phyloP scores from a whole-genome alignment of 2,113 vertebrate species.

The Sphaerodactylus townsendi region DNA sequence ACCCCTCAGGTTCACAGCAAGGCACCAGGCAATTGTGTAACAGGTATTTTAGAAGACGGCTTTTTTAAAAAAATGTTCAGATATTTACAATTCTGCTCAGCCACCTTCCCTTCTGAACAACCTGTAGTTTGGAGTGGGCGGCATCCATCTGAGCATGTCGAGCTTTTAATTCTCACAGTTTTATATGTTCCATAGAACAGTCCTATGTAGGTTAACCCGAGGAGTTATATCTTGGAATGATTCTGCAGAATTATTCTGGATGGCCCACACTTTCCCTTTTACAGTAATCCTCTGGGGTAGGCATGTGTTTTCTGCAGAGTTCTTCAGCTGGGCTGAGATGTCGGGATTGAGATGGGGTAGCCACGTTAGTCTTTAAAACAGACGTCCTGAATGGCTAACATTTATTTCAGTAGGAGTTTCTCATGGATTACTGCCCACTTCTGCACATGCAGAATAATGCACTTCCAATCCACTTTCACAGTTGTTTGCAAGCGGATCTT shows the following conservation, averaged over 20 bases:
- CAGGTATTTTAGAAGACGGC: constrained; percentile 44
- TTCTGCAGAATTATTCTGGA: constrained; percentile 29
- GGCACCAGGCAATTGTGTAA: constrained; percentile 52
- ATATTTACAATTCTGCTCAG: constrained; percentile 32
- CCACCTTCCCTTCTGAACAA: constrained; percentile 22
- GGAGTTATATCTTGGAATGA: constrained; percentile 25
- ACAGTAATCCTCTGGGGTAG: background rate
- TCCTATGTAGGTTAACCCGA: constrained; percentile 23
- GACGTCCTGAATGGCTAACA: no score
- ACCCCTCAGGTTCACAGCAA: constrained; percentile 48
- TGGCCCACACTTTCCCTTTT: constrained; percentile 29
- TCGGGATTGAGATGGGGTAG: no score
- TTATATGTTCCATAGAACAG: constrained; percentile 6
- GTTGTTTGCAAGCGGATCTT: no score
- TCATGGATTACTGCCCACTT: no score
- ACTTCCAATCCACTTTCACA: no score
- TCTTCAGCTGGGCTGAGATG: no score
- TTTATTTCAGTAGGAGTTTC: no score
- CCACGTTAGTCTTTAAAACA: no score
- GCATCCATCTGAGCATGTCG: constrained; percentile 27
- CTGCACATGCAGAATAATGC: no score
- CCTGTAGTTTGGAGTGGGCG: constrained; percentile 38
- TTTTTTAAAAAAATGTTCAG: constrained; percentile 29
- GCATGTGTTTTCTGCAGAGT: no score
- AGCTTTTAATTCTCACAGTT: constrained; percentile 11